phyloP scores from a whole-genome alignment of 2,113 vertebrate species.

The Colistium nudipinnis region DNA sequence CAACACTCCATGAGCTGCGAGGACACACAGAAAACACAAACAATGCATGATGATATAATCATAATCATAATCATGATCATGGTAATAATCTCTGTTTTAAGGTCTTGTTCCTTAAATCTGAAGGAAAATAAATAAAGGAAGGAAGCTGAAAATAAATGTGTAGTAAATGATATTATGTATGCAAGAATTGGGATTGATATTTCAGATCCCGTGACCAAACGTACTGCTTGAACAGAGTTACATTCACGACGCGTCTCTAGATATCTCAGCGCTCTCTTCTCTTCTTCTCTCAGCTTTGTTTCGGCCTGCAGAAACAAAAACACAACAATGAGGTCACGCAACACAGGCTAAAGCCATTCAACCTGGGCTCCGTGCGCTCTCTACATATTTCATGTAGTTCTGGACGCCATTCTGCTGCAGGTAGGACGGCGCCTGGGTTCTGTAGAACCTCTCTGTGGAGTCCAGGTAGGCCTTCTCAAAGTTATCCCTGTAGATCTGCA shows the following conservation, averaged over 20 bases:
- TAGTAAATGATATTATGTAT: too few relatives aligned
- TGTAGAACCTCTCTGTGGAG: slow-evolving; percentile 98
- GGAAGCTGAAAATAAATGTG: too few relatives aligned
- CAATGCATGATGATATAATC: too few relatives aligned
- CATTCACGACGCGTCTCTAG: slow-evolving; percentile 97
- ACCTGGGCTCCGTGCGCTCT: too few relatives aligned
- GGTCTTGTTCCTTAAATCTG: too few relatives aligned
- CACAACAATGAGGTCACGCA: too few relatives aligned
- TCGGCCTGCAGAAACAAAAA: slow-evolving; percentile 86
- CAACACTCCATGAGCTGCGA: slow-evolving; percentile 97
- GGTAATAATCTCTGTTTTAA: too few relatives aligned
- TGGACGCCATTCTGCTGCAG: slow-evolving; percentile 98
- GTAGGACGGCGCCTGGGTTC: slow-evolving; percentile 96
- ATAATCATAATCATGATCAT: too few relatives aligned
- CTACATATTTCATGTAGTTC: slow-evolving; percentile 99
- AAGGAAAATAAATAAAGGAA: too few relatives aligned
- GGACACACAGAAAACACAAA: neutral
- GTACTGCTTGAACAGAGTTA: slow-evolving; percentile 97
- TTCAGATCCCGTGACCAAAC: slow-evolving; percentile 60
- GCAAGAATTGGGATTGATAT: too few relatives aligned
- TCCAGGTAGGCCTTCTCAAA: slow-evolving; percentile 99
- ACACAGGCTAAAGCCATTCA: too few relatives aligned
- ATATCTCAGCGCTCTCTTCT: slow-evolving; percentile 95
- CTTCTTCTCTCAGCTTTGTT: slow-evolving; percentile 96
- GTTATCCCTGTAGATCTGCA: slow-evolving; percentile 98